phyloP scores from a whole-genome alignment of 2,888 invertebrate genomes.

The Brachyptera putata region DNA sequence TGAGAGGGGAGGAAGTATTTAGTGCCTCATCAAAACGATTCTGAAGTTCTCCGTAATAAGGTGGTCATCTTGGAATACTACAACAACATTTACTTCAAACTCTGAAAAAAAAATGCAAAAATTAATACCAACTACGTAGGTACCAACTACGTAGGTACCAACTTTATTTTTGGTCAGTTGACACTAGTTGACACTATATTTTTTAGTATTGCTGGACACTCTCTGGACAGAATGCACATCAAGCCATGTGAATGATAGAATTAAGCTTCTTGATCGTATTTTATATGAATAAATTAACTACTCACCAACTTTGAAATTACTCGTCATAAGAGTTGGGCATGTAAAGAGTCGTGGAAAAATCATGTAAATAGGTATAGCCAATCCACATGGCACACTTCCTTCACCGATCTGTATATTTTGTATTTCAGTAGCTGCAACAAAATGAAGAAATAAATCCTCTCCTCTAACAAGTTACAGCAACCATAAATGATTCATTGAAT shows the following conservation, averaged over 20 bases:
- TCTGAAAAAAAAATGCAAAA: conserved; percentile 58
- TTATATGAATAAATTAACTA: conserved; percentile 12
- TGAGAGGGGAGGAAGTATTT: no score
- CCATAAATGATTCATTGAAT: no score
- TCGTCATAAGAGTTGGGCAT: conserved; percentile 84
- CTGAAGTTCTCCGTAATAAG: conserved; percentile 94
- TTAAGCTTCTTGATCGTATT: no score
- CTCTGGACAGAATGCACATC: no score
- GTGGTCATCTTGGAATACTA: conserved; percentile 90
- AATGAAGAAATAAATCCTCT: not conserved
- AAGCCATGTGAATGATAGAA: no score
- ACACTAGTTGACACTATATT: no score
- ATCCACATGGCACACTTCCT: conserved; percentile 77
- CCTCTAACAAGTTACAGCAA: no score
- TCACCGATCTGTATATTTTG: conserved; percentile 97
- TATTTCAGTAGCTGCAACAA: conserved; percentile 82
- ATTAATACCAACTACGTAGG: conserved; percentile 34
- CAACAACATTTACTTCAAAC: conserved; percentile 89
- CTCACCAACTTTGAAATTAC: conserved; percentile 92
- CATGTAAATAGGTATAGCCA: conserved; percentile 90
- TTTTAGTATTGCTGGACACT: no score
- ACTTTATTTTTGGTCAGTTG: no score
- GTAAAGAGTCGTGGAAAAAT: conserved; percentile 93
- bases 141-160: no score
- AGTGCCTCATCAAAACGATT: conserved; percentile 56